A percentile compares a stretch with the other conserved stretches of the same genome.
These are phyloP conservation scores for Megaustenia siamemsis DNA, from an alignment of 2,888 invertebrate genomes.

Conservation along the genomic window DNA sequence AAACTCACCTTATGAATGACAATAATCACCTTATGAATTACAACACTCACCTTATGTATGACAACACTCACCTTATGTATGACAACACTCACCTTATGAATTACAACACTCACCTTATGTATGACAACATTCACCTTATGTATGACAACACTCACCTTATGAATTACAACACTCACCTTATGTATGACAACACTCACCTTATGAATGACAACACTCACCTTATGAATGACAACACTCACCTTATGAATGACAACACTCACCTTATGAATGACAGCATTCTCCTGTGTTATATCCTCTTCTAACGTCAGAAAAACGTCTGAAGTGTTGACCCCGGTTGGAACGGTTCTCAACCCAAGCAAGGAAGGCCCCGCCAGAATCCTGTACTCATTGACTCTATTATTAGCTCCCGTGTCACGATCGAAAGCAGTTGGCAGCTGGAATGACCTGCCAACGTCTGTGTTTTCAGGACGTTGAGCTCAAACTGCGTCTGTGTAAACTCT, in stretches of 20 bases:
- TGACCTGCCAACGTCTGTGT: conserved; percentile 43
- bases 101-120: no score
- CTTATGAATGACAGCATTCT: conserved; percentile 3
- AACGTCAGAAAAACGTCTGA: conserved; percentile 34
- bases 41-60: no score
- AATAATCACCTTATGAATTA: no score
- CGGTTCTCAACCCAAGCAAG: conserved; percentile 22
- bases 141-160: no score
- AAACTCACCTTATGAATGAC: no score
- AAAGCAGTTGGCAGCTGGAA: conserved; percentile 56
- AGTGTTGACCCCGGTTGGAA: conserved; percentile 1
- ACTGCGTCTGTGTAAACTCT: conserved; percentile 52
- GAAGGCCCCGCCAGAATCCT: conserved; percentile 5
- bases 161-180: no score
- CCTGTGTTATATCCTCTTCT: background rate
- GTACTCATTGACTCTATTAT: conserved; percentile 50
- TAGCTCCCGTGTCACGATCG: conserved; percentile 52
- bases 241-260: conserved; percentile 14
- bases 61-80: no score
- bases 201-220: no score
- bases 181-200: no score
- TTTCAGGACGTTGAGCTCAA: conserved; percentile 53
- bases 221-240: no score
- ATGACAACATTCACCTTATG: no score
- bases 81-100: no score